phyloP scores from a whole-genome alignment of 2,113 vertebrate species.

The Puffinus mauretanicus region DNA sequence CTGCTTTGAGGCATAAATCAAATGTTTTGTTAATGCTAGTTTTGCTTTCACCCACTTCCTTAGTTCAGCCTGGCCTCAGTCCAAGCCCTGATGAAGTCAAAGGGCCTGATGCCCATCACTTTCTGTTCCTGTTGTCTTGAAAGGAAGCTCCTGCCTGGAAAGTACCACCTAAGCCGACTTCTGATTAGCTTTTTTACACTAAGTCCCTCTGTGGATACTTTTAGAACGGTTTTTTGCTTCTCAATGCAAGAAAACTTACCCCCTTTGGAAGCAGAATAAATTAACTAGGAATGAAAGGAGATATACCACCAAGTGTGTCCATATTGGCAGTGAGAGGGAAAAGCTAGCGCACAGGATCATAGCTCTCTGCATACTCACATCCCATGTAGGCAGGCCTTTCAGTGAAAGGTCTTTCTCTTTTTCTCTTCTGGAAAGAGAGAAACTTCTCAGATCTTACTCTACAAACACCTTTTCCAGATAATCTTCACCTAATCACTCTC shows the following conservation, averaged over 20 bases:
- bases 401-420: background rate
- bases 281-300: background rate
- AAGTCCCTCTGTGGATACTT: background rate
- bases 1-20: background rate
- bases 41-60: conserved; percentile 4
- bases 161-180: background rate
- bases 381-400: background rate
- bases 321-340: background rate
- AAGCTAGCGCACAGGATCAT: accelerated
- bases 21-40: background rate
- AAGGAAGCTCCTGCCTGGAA: background rate
- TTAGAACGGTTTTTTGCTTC: background rate
- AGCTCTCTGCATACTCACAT: background rate
- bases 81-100: background rate
- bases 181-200: background rate
- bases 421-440: background rate
- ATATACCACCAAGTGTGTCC: background rate
- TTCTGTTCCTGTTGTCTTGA: conserved; percentile 1
- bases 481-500: background rate
- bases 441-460: background rate
- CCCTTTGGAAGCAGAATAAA: background rate
- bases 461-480: background rate
- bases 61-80: background rate
- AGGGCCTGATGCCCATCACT: background rate
- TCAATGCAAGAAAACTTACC: background rate